Evolutionary conservation across 2,888 invertebrate genomes (phyloP).

Genomic region (Liposcelis brunnea): DNA sequence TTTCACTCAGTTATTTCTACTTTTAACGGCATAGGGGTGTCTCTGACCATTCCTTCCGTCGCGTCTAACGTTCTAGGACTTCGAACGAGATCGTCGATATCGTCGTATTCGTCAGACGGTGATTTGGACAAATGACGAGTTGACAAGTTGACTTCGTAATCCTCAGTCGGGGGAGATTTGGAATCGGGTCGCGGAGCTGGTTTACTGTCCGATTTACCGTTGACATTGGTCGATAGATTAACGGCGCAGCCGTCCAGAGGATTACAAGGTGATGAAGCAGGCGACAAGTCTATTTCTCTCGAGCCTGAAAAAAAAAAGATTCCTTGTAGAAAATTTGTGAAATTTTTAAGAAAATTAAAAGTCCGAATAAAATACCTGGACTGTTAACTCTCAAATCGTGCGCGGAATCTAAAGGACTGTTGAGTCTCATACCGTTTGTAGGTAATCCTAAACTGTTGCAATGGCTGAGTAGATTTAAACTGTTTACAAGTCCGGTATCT

Average conservation of each 20-base stretch:
- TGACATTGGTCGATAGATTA: conserved; percentile 3
- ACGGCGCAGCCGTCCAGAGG: conserved; percentile 3
- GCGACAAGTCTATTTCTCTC: conserved; percentile 4
- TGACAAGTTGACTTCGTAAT: conserved; percentile 4
- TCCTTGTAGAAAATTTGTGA: background rate
- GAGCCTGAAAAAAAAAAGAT: background rate
- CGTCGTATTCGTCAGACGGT: conserved; percentile 24
- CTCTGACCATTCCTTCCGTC: conserved; percentile 11
- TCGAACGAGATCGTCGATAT: conserved; percentile 44
- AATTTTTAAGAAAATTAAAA: background rate
- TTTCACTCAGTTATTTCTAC: conserved; percentile 8
- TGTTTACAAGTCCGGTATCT: conserved; percentile 26
- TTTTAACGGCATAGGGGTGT: conserved; percentile 6
- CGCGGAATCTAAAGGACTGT: conserved; percentile 29
- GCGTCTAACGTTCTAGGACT: conserved; percentile 24
- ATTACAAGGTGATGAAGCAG: conserved; percentile 3
- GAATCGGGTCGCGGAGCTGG: too few relatives aligned
- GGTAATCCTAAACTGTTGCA: conserved; percentile 25
- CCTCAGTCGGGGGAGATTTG: conserved; percentile 2
- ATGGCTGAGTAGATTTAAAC: conserved; percentile 18
- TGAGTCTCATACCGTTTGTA: conserved; percentile 25
- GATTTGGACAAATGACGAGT: conserved; percentile 6
- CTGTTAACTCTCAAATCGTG: conserved; percentile 20
- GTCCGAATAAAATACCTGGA: background rate
- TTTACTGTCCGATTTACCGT: background rate